Conservation (phyloP, 2,888 invertebrate species). For the Geotrupes spiniger region DNA sequence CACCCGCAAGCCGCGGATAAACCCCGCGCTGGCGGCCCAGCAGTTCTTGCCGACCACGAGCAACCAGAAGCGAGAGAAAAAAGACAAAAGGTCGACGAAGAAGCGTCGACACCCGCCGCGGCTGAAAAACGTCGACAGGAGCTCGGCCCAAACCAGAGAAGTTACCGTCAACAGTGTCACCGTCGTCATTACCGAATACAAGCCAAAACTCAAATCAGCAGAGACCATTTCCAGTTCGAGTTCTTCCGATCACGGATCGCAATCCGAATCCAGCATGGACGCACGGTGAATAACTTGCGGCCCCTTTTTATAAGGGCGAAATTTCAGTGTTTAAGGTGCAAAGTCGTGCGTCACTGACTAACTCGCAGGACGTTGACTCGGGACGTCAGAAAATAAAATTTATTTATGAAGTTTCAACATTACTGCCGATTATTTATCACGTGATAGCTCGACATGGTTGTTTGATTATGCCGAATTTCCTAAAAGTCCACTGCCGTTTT, state of each 20-base stretch:
- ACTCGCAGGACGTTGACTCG: conserved; percentile 28
- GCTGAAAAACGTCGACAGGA: conserved; percentile 89
- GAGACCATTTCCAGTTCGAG: conserved; percentile 47
- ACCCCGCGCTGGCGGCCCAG: conserved; percentile 94
- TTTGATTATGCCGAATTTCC: conserved; percentile 16
- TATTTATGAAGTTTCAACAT: conserved; percentile 13
- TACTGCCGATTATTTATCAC: conserved; percentile 17
- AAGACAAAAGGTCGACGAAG: conserved; percentile 45
- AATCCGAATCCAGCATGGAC: conserved; percentile 51
- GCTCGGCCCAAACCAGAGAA: conserved; percentile 88
- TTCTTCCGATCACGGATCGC: conserved; percentile 50
- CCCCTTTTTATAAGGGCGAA: conserved; percentile 24
- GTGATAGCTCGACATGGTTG: conserved; percentile 16
- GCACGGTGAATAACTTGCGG: conserved; percentile 41
- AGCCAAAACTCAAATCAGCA: conserved; percentile 63
- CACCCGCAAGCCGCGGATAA: conserved; percentile 89
- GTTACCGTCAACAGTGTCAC: conserved; percentile 97
- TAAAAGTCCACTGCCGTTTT: conserved; percentile 19
- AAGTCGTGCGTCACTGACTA: conserved; percentile 22
- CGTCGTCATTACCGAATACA: conserved; percentile 95
- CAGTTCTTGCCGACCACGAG: conserved; percentile 60
- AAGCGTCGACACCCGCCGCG: conserved; percentile 66
- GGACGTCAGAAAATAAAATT: conserved; percentile 22
- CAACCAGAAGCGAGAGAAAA: conserved; percentile 53
- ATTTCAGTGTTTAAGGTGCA: conserved; percentile 21